A percentile compares a stretch with the other conserved stretches of the same genome.
Conservation (phyloP, 2,797 vertebrate genomes). For the Gymnothorax javanicus region DNA sequence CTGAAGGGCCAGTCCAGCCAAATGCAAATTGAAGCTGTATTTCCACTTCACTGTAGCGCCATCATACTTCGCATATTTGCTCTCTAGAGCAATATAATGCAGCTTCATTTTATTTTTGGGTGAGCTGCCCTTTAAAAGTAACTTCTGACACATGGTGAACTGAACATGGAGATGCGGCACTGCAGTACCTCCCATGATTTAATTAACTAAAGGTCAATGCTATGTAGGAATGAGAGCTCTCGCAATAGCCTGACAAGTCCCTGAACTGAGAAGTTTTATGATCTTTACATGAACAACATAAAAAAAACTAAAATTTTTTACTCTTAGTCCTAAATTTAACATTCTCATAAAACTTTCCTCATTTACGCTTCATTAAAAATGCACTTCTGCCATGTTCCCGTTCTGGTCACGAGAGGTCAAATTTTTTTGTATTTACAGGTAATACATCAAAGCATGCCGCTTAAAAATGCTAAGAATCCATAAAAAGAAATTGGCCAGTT, state of each 20-base stretch:
- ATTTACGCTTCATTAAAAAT: slow-evolving; percentile 5
- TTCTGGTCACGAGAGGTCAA: slow-evolving; percentile 7
- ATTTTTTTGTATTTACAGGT: background rate
- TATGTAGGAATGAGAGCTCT: slow-evolving; percentile 12
- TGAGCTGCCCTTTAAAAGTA: slow-evolving; percentile 29
- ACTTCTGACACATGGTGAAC: slow-evolving; percentile 53
- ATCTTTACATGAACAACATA: slow-evolving; percentile 37
- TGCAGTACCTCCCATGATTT: slow-evolving; percentile 54
- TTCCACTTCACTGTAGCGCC: too few species aligned
- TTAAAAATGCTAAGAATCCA: background rate
- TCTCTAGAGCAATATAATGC: too few species aligned
- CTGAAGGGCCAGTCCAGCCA: slow-evolving; percentile 31
- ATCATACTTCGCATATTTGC: too few species aligned
- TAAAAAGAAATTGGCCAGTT: slow-evolving; percentile 10
- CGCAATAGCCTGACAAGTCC: slow-evolving; percentile 41
- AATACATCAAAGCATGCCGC: slow-evolving; percentile 25
- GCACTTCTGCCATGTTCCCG: background rate
- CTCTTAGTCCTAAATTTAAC: background rate
- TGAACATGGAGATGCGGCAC: slow-evolving; percentile 51
- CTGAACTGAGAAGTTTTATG: slow-evolving; percentile 43
- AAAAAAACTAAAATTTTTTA: background rate
- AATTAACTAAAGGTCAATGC: slow-evolving; percentile 37
- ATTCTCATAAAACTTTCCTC: background rate
- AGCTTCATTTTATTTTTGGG: too few species aligned
- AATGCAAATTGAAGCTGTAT: too few species aligned